Conservation (phyloP, 2,797 vertebrate genomes). For the Lycodopsis pacificus region DNA sequence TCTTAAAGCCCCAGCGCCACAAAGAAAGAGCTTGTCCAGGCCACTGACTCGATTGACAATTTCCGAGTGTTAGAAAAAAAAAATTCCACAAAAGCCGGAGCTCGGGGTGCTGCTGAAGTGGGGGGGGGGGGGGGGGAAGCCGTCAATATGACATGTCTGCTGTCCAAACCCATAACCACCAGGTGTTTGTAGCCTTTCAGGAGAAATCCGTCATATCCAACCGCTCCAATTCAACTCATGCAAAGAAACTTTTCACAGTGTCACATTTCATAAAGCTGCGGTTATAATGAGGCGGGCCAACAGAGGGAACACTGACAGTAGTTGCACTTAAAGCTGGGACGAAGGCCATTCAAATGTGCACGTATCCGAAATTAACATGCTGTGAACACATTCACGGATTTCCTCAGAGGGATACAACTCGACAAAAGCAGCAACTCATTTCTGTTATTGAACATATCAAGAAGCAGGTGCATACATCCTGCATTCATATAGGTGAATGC, state of each 20-base stretch:
- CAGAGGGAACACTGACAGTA: constrained; percentile 40
- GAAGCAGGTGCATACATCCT: background rate
- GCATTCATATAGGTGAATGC: background rate
- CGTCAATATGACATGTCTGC: constrained; percentile 76
- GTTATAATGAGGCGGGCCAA: constrained; percentile 54
- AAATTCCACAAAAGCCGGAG: constrained; percentile 75
- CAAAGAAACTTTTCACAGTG: constrained; percentile 54
- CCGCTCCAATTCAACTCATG: constrained; percentile 58
- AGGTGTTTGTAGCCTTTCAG: constrained; percentile 74
- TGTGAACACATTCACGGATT: background rate
- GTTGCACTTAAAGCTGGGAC: constrained; percentile 14
- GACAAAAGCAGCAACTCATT: background rate
- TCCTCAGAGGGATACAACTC: background rate
- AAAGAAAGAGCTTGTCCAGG: constrained; percentile 84
- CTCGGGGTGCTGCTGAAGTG: constrained; percentile 63
- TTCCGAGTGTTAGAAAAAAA: constrained; percentile 74
- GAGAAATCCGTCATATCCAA: constrained; percentile 65
- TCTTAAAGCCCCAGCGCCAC: constrained; percentile 77
- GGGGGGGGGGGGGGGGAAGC: constrained; percentile 19
- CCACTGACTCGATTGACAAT: constrained; percentile 86
- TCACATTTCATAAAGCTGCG: constrained; percentile 69
- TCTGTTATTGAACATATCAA: background rate
- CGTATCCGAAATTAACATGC: constrained; percentile 36
- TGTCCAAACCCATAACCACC: constrained; percentile 73
- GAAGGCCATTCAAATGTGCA: constrained; percentile 34